Evolutionary conservation across 1,140 invertebrate species (phyloP), one percentile per base, ranked within the genome.

Genomic region (Micrasema minimum): DNA sequence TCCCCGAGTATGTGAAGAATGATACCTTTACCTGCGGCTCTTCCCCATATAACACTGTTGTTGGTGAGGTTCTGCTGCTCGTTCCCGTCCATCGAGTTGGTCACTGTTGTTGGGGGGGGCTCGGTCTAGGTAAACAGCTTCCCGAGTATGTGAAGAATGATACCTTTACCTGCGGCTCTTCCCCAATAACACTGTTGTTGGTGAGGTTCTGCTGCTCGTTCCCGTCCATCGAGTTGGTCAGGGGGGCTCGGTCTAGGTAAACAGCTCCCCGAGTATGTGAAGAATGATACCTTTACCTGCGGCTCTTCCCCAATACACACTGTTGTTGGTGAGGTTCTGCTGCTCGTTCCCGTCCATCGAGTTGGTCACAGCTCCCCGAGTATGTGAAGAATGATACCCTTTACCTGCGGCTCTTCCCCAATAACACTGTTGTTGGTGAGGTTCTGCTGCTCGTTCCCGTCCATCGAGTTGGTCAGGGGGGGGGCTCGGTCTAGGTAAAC

Each of bases 331-430:
- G 14, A 70, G 22, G 10, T n/a, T 20, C 46, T 69, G 66, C 38
- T 50, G 62, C 16, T 66, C 59, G 4, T 37, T 50, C 10, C 26
- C 18, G 14, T 22, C 59, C 14, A 70, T 43, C 20, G 66, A 57
- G 7, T 11, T 23, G 14, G 70, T 71, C 1, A n/a, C n/a, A n/a
- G n/a, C n/a, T n/a, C n/a, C n/a, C n/a, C n/a, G 26, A 31, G 7
- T 2, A 31, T 31, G 26, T 4, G 26, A 31, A 31, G n/a, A 46
- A 46, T 46, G 43, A 46, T 46, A 46, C 43, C 43, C n/a, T 46
- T 46, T 68, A 72, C 71, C 46, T 74, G 72, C n/a, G 72, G 72
- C 66, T 74, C 72, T 64, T 74, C 72, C 22, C 72, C 72, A 10
- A 69, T 16, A 5, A 65, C 37, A n/a, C 62, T 5, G 12, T 53